Evolutionary conservation across 1,140 invertebrate genomes (phyloP).

Genomic region (Cydia strobilella): DNA sequence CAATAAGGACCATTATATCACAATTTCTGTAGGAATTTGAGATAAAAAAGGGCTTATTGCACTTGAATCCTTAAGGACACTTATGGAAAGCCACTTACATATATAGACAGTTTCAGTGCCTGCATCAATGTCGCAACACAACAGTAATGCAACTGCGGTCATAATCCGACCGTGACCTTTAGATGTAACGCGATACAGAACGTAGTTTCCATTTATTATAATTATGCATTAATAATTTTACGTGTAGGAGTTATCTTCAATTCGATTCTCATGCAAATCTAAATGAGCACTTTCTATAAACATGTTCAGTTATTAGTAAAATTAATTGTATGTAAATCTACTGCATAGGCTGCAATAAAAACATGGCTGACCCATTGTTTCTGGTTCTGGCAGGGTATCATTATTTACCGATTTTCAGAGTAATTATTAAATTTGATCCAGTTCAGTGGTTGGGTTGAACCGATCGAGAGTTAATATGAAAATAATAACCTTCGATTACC

Average conservation of each 20-base stretch:
- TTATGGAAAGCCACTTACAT: too few relatives aligned
- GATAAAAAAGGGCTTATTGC: too few relatives aligned
- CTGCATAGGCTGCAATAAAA: constrained; percentile 24
- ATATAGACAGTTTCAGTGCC: too few relatives aligned
- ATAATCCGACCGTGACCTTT: background rate
- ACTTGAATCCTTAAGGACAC: too few relatives aligned
- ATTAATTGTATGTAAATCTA: constrained; percentile 38
- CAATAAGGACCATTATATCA: too few relatives aligned
- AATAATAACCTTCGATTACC: constrained; percentile 68
- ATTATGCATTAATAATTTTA: constrained; percentile 10
- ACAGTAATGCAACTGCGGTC: background rate
- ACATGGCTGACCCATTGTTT: constrained; percentile 34
- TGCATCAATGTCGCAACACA: too few relatives aligned
- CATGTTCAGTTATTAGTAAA: constrained; percentile 38
- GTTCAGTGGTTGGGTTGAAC: constrained; percentile 49
- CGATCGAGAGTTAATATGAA: constrained; percentile 71
- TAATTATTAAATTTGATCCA: constrained; percentile 52
- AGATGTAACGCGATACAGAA: background rate
- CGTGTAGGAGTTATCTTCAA: constrained; percentile 6
- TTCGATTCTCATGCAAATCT: constrained; percentile 24
- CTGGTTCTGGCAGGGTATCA: constrained; percentile 55
- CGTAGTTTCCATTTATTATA: background rate
- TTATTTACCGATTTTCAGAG: constrained; percentile 62
- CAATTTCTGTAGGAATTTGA: too few relatives aligned
- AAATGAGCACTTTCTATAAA: constrained; percentile 42